Base-by-base conservation (phyloP, 2,888 invertebrate species). In the Caenorhabditis sp. region DNA sequence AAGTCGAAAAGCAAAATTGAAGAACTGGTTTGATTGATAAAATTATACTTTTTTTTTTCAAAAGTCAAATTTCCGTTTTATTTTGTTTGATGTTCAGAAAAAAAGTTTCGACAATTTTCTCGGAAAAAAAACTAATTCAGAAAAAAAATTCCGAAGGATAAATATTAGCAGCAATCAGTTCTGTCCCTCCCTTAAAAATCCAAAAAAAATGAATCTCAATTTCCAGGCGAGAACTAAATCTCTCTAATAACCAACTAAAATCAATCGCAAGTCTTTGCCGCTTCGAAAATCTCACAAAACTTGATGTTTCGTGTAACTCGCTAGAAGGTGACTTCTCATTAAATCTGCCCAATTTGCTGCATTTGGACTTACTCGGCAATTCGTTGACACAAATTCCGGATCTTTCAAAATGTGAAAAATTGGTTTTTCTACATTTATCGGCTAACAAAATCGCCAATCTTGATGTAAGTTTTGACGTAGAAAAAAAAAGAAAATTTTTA, bases 371-470 rank as follows among this genome's bases (percentile, higher is more conserved):
- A 27, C 12, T 54, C 26, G 37, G 23, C 5, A 71, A 71, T 26
- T 26, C 3, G 23, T 21, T 72, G 31, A 43, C 10, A 0, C 14
- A 43, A 27, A 8, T 73, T 6, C 73, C 73, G 1, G 69, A 69
- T 63, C 54, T 73, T 27, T 37, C 49, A 6, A 66, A 73, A 51
- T 73, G 73, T 14, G 14, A 23, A 3, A 17, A 23, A 3, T 31
- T 73, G 14, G 31, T 14, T 4, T 51, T 51, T 12, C 10, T 73
- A 14, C 58, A 60, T 53, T 21, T 73, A 5, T 59, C 66, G 12
- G 55, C 43, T 0, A 73, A 73, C 49, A 62, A 60, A 53, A 73
- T 73, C 5, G 6, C 21, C 3, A 49, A 58, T 58, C 49, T 72
- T 4, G 23, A 58, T 37, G 71, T 71, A 60, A 64, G 36, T 37